Conservation (phyloP, 2,888 invertebrate genomes). For the Tachina lurida region DNA sequence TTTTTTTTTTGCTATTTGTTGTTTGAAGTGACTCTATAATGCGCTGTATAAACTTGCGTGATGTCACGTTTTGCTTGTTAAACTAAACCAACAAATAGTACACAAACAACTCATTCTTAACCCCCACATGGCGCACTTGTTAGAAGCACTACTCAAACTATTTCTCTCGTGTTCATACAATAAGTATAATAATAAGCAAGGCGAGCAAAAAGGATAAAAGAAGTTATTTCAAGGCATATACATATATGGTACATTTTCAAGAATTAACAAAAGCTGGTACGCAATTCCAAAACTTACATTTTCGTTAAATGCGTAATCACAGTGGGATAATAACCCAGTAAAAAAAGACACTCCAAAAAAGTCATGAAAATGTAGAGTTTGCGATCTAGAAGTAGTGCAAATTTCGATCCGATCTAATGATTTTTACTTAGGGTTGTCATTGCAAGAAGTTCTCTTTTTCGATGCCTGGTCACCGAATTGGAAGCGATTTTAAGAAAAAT, state of each 20-base stretch:
- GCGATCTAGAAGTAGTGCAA: no score
- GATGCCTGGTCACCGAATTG: no score
- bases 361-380: no score
- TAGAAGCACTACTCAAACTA: constrained; percentile 23
- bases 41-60: constrained; percentile 69
- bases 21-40: constrained; percentile 66
- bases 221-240: constrained; percentile 23
- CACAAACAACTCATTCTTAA: constrained; percentile 48
- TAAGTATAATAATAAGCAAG: constrained; percentile 26
- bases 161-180: background rate
- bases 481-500: no score
- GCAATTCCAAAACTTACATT: constrained; percentile 43
- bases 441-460: no score
- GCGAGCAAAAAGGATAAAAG: background rate
- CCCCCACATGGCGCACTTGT: background rate
- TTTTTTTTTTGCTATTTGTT: constrained; percentile 44
- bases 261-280: constrained; percentile 1
- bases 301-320: constrained; percentile 62
- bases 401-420: no score
- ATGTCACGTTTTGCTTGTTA: constrained; percentile 71
- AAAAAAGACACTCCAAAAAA: no score
- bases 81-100: constrained; percentile 64
- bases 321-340: no score
- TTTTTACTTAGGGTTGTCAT: no score
- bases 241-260: background rate